Evolutionary conservation across 2,797 vertebrate species (phyloP).

Genomic region (Mus caroli): DNA sequence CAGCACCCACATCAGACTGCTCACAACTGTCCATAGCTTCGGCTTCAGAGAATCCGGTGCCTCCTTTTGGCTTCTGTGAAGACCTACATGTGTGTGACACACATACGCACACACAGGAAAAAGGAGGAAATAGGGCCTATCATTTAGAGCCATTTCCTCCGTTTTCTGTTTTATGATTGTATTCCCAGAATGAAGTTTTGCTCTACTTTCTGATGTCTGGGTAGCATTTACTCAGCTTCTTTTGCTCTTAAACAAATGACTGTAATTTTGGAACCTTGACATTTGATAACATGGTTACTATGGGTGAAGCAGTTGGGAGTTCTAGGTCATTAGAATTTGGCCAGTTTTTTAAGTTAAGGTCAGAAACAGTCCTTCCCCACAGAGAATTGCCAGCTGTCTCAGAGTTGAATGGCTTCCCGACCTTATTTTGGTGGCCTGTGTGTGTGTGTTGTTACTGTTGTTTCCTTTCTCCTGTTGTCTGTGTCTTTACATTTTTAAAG

Average conservation of each 20-base stretch:
- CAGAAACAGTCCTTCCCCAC: not conserved
- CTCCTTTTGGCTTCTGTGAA: not conserved
- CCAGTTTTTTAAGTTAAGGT: conserved; percentile 43
- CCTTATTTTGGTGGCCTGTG: not conserved
- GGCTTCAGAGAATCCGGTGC: not conserved
- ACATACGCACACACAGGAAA: not conserved
- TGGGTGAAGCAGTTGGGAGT: conserved; percentile 14
- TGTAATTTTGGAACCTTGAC: conserved; percentile 20
- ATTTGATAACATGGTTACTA: conserved; percentile 24
- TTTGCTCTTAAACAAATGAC: conserved; percentile 29
- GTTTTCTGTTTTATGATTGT: not conserved
- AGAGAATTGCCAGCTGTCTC: not conserved
- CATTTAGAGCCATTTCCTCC: not conserved
- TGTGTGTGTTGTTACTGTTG: not conserved
- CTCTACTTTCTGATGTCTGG: conserved; percentile 32
- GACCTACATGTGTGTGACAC: too few relatives aligned
- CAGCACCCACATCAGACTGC: not conserved
- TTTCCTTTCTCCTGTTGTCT: not conserved
- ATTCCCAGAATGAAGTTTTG: not conserved
- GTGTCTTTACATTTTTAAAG: not conserved
- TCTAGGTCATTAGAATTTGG: conserved; percentile 55
- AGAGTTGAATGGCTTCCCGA: not conserved
- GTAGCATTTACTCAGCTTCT: not conserved
- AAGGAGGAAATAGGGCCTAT: too few relatives aligned
- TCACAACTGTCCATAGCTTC: too few relatives aligned